These are phyloP conservation scores for Siniperca knerii DNA, from an alignment of 2,113 vertebrate genomes.

Conservation along the genomic window DNA sequence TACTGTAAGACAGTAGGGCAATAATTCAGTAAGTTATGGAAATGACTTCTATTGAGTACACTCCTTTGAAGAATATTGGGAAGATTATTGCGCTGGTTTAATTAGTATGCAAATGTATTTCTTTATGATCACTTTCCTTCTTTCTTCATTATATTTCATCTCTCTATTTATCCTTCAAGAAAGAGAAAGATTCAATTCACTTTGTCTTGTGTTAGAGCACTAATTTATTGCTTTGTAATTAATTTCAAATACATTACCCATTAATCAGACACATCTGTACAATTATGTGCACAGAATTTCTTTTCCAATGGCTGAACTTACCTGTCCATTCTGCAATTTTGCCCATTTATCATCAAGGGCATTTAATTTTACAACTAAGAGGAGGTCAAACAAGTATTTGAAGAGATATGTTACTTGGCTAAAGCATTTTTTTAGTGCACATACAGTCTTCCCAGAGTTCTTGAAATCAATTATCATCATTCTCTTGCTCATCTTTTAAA, in stretches of 20 bases:
- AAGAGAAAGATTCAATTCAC: slow-evolving; percentile 75
- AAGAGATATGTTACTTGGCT: slow-evolving; percentile 32
- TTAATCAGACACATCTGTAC: slow-evolving; percentile 74
- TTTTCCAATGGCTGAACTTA: neutral
- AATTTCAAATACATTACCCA: slow-evolving; percentile 77
- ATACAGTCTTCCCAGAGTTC: slow-evolving; percentile 1
- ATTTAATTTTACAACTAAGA: slow-evolving; percentile 28
- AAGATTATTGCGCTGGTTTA: slow-evolving; percentile 75
- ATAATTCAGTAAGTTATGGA: slow-evolving; percentile 70
- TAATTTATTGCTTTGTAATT: slow-evolving; percentile 80
- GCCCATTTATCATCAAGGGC: slow-evolving; percentile 21
- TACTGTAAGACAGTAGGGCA: slow-evolving; percentile 35
- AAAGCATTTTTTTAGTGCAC: slow-evolving; percentile 17
- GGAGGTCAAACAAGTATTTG: slow-evolving; percentile 58
- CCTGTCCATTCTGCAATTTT: slow-evolving; percentile 29
- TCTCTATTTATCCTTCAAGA: slow-evolving; percentile 81
- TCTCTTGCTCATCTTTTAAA: neutral
- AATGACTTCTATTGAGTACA: slow-evolving; percentile 68
- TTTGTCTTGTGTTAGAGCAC: slow-evolving; percentile 59
- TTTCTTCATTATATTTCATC: slow-evolving; percentile 84
- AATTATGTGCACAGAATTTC: slow-evolving; percentile 48
- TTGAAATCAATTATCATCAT: slow-evolving; percentile 19
- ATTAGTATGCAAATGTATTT: slow-evolving; percentile 87
- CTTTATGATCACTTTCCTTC: slow-evolving; percentile 81
- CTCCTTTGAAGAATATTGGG: slow-evolving; percentile 73